These are phyloP conservation scores for Dioctria rufipes DNA, from an alignment of 2,888 invertebrate species.

Conservation along the genomic window DNA sequence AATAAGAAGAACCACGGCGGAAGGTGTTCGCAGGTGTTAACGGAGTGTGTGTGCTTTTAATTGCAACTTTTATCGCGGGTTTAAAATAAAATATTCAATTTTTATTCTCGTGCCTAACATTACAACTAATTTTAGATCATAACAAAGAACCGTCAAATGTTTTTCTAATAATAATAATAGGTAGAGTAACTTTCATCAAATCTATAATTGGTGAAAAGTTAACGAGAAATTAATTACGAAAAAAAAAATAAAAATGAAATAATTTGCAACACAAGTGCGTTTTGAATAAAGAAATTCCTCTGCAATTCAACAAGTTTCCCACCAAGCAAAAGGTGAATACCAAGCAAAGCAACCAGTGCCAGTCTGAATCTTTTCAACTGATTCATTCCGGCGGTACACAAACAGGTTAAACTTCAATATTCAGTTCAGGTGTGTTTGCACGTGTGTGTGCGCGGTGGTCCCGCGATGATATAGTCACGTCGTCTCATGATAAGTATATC, in stretches of 20 bases:
- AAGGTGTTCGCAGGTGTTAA: not conserved
- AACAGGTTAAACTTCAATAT: slow-evolving; percentile 24
- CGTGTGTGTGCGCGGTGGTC: slow-evolving; percentile 19
- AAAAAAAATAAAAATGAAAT: not conserved
- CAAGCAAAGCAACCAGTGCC: slow-evolving; percentile 20
- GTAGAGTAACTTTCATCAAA: too few relatives aligned
- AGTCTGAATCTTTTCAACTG: slow-evolving; percentile 34
- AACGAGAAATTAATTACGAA: not conserved
- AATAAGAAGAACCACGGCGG: slow-evolving; percentile 14
- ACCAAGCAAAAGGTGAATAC: slow-evolving; percentile 22
- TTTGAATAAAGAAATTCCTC: not conserved
- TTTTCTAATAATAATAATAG: too few relatives aligned
- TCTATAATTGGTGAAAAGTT: too few relatives aligned
- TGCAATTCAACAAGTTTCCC: slow-evolving; percentile 37
- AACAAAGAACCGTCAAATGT: too few relatives aligned
- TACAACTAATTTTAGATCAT: too few relatives aligned
- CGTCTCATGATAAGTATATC: not conserved
- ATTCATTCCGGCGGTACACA: slow-evolving; percentile 34
- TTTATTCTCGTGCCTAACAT: too few relatives aligned
- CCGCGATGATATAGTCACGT: not conserved
- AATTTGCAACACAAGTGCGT: slow-evolving; percentile 22
- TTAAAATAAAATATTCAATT: too few relatives aligned
- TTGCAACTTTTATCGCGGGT: not conserved
- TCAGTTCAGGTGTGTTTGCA: slow-evolving; percentile 37
- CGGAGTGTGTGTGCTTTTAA: not conserved